Percentiles rank a stretch among this genome's conserved stretches.
phyloP scores from a whole-genome alignment of 2,888 invertebrate genomes.

The Muschampia plurimacula region DNA sequence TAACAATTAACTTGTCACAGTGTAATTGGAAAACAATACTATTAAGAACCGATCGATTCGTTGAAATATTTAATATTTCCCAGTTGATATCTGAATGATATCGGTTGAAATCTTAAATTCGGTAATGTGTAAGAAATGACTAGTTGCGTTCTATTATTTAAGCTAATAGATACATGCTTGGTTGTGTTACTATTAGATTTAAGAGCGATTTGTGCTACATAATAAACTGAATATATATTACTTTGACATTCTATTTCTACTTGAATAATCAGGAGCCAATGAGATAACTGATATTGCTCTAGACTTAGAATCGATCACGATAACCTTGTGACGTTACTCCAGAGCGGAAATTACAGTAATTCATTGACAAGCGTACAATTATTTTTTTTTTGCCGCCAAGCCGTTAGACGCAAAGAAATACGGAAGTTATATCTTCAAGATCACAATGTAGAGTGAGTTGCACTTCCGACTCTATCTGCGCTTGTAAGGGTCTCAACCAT shows the following conservation, averaged over 20 bases:
- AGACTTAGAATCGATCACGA: constrained; percentile 10
- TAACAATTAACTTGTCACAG: constrained; percentile 1
- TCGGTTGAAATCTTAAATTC: no score
- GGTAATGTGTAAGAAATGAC: no score
- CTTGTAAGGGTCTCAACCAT: background rate
- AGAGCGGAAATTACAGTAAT: constrained; percentile 54
- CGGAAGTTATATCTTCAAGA: constrained; percentile 36
- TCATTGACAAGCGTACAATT: constrained; percentile 37
- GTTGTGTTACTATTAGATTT: no score
- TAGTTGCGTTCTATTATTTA: no score
- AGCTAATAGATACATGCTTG: no score
- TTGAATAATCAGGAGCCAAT: no score
- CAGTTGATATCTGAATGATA: no score
- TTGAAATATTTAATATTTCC: background rate
- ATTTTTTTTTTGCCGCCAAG: constrained; percentile 38
- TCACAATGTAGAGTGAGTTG: constrained; percentile 25
- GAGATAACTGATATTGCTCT: constrained; percentile 1
- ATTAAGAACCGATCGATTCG: background rate
- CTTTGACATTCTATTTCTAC: background rate
- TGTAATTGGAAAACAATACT: background rate
- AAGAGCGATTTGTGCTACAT: background rate
- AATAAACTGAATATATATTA: background rate
- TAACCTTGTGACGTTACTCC: constrained; percentile 44
- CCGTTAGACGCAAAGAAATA: constrained; percentile 39
- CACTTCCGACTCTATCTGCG: constrained; percentile 29